Conservation (phyloP, 1,140 invertebrate genomes). For the Apocrypta bakeri region DNA sequence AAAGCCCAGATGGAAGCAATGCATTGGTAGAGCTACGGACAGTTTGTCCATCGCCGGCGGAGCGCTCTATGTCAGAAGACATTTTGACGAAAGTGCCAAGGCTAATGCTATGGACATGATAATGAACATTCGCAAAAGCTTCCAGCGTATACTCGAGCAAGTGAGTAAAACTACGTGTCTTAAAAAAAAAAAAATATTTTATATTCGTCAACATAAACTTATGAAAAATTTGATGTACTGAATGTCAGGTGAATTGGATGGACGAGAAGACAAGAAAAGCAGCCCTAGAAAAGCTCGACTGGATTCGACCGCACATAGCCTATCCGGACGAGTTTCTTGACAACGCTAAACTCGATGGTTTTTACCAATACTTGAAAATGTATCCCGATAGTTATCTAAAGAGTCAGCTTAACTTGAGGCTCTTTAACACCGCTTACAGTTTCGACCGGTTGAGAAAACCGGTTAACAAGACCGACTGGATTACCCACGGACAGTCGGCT, state of each 20-base stretch:
- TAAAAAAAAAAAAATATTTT: background rate
- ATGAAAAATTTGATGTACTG: no score
- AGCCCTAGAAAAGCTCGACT: conserved; percentile 82
- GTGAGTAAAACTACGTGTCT: background rate
- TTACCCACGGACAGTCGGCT: conserved; percentile 84
- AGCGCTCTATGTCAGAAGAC: conserved; percentile 83
- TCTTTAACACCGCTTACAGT: conserved; percentile 84
- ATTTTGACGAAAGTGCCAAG: conserved; percentile 83
- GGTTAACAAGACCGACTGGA: conserved; percentile 90
- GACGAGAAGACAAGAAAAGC: conserved; percentile 83
- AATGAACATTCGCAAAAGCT: conserved; percentile 17
- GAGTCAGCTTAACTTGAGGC: conserved; percentile 83
- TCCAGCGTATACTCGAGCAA: background rate
- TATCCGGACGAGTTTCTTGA: conserved; percentile 89
- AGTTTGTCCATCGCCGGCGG: conserved; percentile 85
- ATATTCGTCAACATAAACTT: no score
- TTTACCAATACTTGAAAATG: conserved; percentile 84
- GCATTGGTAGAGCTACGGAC: conserved; percentile 81
- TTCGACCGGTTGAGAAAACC: conserved; percentile 84
- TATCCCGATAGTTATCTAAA: conserved; percentile 80
- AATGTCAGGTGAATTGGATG: conserved; percentile 87
- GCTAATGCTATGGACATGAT: background rate
- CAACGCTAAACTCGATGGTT: conserved; percentile 82
- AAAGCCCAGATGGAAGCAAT: conserved; percentile 89
- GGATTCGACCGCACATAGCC: conserved; percentile 86